phyloP scores from a whole-genome alignment of 2,113 vertebrate genomes.

The Columba janthina region DNA sequence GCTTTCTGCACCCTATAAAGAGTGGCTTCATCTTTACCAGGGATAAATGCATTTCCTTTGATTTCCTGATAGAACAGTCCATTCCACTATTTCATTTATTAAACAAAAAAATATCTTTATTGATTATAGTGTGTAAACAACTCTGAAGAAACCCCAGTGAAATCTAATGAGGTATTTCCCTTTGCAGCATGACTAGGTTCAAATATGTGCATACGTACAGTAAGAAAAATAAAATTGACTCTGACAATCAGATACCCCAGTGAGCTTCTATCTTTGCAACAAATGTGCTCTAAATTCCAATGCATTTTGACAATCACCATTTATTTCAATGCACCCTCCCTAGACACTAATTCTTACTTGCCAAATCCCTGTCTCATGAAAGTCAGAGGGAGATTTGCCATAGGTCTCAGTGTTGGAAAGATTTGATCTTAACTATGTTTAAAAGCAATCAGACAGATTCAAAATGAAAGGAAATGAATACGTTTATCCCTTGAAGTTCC shows the following conservation, averaged over 20 bases:
- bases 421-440: conserved; percentile 1
- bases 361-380: neutral
- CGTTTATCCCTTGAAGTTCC: neutral
- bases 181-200: conserved; percentile 23
- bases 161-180: conserved; percentile 53
- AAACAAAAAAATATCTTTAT: conserved; percentile 53
- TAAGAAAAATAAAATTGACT: conserved; percentile 51
- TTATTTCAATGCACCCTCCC: conserved; percentile 51
- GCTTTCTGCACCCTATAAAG: conserved; percentile 33
- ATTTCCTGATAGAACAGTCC: conserved; percentile 31
- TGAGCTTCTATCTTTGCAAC: conserved; percentile 41
- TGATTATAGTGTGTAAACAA: conserved; percentile 26
- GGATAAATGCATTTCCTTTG: conserved; percentile 30
- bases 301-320: conserved; percentile 54
- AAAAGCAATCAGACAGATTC: neutral
- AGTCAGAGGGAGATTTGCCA: conserved; percentile 27
- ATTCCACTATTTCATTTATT: conserved; percentile 39
- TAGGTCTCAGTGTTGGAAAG: conserved; percentile 14
- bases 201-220: conserved; percentile 36
- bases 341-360: conserved; percentile 1
- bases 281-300: conserved; percentile 65
- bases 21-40: conserved; percentile 51
- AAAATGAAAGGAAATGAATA: conserved; percentile 9
- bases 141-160: conserved; percentile 8
- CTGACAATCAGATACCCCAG: conserved; percentile 47